Conservation (phyloP, 2,113 vertebrate genomes). For the Hyaena hyaena region DNA sequence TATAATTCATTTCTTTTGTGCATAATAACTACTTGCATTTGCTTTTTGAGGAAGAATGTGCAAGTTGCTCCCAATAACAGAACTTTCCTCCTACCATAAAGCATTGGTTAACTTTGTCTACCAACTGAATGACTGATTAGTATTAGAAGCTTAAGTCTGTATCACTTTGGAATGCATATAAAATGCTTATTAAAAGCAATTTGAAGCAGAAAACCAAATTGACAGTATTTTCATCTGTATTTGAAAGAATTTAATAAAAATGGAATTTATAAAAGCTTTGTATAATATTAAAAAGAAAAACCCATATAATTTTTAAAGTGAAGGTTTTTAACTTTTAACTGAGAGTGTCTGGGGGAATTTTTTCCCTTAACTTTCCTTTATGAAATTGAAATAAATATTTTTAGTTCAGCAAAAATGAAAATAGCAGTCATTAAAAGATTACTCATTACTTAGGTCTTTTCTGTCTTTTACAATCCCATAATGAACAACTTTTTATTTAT, state of each 20-base stretch:
- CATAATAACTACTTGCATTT: not conserved
- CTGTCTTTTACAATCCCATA: not conserved
- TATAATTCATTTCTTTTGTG: conserved; percentile 5
- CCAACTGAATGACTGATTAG: not conserved
- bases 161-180: conserved; percentile 56
- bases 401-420: conserved; percentile 12
- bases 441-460: not conserved
- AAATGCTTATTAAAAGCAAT: conserved; percentile 60
- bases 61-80: not conserved
- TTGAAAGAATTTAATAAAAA: conserved; percentile 25
- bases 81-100: not conserved
- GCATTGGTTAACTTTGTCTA: conserved; percentile 10
- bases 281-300: conserved; percentile 9
- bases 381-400: conserved; percentile 46
- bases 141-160: not conserved
- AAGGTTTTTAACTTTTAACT: conserved; percentile 42
- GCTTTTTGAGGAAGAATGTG: conserved; percentile 15
- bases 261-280: not conserved
- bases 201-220: conserved; percentile 47
- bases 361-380: conserved; percentile 26
- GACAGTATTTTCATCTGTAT: not conserved
- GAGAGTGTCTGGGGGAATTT: not conserved
- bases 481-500: conserved; percentile 8
- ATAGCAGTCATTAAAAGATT: conserved; percentile 30
- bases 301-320: not conserved